Base-by-base conservation (phyloP, 2,797 vertebrate species). In the Rhinoraja longicauda region DNA sequence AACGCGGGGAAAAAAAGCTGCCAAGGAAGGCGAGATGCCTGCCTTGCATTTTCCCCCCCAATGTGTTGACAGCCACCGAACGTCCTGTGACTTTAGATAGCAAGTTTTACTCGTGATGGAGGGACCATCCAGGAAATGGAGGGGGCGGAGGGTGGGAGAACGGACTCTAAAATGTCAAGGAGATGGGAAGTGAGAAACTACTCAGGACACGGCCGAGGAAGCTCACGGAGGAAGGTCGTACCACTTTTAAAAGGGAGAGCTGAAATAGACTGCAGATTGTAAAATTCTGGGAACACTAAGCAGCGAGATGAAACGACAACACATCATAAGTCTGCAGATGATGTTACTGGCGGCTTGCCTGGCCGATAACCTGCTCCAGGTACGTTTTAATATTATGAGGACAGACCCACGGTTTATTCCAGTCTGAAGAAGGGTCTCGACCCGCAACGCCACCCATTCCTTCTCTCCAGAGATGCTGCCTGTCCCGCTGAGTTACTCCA, bases 41-140 rank as follows among this genome's bases (percentile, higher is more conserved):
- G 39, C 64, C 70, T 75, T 53, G 90, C 70, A 92, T 5, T 75
- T 92, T 57, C 90, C 75, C 90, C 75, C 45, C 39, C 26, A n/a
- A 70, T n/a, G 70, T n/a, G 90, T 8, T 92, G 90, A 72, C 90
- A 92, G 70, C 39, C 15, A 29, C 92, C 90, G 17, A 91, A 67
- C 53, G 90, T 53, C 70, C 90, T 92, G 90, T 53, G 39, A 45
- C 24, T 75, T 53, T 15, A 92, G 90, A 92, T 92, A 92, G 70
- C 24, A n/a, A 75, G 36, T n/a, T 57, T 75, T 75, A 4, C 29
- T 32, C 59, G 4, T 36, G 62, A 19, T 75, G 70, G 36, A 9
- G 4, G 29, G 39, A 73, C 21, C 6, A 8, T 75, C 93, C 96
- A 96, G 96, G 96, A 95, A 96, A 95, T 94, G 94, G 67, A 36